Conservation (phyloP, 92 coral and sea anemone species). For the Isaurus tuberculatus region DNA sequence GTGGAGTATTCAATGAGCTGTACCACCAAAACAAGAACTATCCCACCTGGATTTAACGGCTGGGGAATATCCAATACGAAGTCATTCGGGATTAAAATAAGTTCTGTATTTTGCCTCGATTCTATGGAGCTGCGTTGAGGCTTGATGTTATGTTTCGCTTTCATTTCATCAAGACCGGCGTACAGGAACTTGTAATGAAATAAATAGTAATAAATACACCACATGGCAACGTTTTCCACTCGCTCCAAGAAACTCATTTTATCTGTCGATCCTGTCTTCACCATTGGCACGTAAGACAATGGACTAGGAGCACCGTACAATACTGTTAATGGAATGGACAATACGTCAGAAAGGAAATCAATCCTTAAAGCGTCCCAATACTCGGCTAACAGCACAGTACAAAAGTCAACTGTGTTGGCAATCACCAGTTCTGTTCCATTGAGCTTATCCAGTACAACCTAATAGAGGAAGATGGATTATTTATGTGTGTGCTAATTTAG, state of each 20-base stretch:
- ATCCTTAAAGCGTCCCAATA: conserved; percentile 33
- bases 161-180: not conserved
- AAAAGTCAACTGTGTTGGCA: conserved; percentile 18
- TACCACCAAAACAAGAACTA: no score
- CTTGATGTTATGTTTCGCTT: conserved; percentile 39
- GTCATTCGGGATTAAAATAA: conserved; percentile 61
- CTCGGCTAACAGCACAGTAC: conserved; percentile 38
- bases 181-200: not conserved
- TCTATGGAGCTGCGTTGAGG: conserved; percentile 59
- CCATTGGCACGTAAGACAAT: conserved; percentile 56
- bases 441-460: conserved; percentile 35
- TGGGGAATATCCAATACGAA: conserved; percentile 75
- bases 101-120: conserved; percentile 57
- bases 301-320: conserved; percentile 43
- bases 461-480: not conserved
- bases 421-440: conserved; percentile 31
- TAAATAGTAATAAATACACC: not conserved
- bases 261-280: conserved; percentile 34
- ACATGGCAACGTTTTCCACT: conserved; percentile 29
- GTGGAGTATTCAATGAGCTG: no score
- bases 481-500: no score
- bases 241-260: conserved; percentile 70
- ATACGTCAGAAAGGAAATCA: conserved; percentile 27
- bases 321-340: not conserved
- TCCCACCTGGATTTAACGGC: conserved; percentile 75